Conservation (phyloP, 1,140 invertebrate species). For the Drosophila saltans region DNA sequence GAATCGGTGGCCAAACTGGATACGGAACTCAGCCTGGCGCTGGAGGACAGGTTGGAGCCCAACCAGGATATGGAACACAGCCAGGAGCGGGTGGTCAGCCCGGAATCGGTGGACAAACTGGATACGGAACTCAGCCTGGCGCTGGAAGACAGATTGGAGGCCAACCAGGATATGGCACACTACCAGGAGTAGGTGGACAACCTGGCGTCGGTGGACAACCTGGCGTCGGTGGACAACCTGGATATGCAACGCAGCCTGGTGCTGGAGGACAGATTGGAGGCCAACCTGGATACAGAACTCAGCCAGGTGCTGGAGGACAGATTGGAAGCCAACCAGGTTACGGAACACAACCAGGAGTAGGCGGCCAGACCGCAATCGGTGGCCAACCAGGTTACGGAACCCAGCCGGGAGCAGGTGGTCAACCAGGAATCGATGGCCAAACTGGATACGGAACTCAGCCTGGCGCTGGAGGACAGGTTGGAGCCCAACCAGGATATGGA, state of each 20-base stretch:
- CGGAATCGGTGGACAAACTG: background rate
- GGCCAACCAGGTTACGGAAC: constrained; percentile 19
- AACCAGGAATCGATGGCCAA: background rate
- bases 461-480: constrained; percentile 15
- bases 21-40: constrained; percentile 1
- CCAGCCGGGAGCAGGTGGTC: constrained; percentile 13
- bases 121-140: constrained; percentile 16
- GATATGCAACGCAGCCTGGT: constrained; percentile 4
- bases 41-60: constrained; percentile 26
- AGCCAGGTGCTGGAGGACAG: constrained; percentile 2
- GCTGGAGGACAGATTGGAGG: constrained; percentile 9
- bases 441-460: constrained; percentile 8
- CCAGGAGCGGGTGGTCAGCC: constrained; percentile 4
- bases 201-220: background rate
- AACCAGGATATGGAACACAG: constrained; percentile 10
- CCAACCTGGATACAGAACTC: constrained; percentile 17
- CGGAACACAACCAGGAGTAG: constrained; percentile 29
- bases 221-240: constrained; percentile 18
- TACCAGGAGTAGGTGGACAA: constrained; percentile 5
- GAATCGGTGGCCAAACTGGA: background rate
- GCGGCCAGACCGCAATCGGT: constrained; percentile 13
- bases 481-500: constrained; percentile 21
- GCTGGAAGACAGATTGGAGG: background rate
- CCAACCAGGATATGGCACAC: constrained; percentile 14
- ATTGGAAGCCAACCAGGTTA: constrained; percentile 25